Conservation (phyloP, 2,888 invertebrate species). For the Hermodice carunculata region DNA sequence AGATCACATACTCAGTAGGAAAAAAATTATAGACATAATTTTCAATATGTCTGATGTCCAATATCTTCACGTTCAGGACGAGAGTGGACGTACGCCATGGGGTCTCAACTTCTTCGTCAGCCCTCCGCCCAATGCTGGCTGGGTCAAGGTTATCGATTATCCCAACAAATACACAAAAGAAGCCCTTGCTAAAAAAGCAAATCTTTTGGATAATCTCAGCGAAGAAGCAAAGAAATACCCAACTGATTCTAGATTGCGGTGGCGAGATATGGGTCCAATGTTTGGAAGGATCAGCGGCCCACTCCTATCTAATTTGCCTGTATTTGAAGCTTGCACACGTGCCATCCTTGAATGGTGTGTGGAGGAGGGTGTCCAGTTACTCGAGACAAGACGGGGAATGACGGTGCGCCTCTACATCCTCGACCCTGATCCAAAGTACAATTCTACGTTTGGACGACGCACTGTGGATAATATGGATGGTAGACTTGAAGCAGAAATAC, state of each 20-base stretch:
- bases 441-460: background rate
- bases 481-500: conserved; percentile 11
- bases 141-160: conserved; percentile 18
- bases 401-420: conserved; percentile 3
- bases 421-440: conserved; percentile 7
- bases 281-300: conserved; percentile 27
- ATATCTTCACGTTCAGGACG: conserved; percentile 34
- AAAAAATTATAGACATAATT: conserved; percentile 30
- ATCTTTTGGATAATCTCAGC: conserved; percentile 21
- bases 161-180: conserved; percentile 22
- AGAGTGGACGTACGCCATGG: too few species aligned
- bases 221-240: conserved; percentile 27
- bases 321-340: conserved; percentile 25
- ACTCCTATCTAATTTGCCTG: conserved; percentile 31
- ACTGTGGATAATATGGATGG: background rate
- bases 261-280: conserved; percentile 30
- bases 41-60: conserved; percentile 34
- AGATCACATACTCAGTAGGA: conserved; percentile 38
- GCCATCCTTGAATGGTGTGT: conserved; percentile 27
- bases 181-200: conserved; percentile 22
- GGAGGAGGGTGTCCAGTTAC: conserved; percentile 36
- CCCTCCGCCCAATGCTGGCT: conserved; percentile 24
- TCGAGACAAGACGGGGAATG: conserved; percentile 20
- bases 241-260: conserved; percentile 29
- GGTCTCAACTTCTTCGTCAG: conserved; percentile 35